Percentiles rank a stretch among this genome's conserved stretches.
Conservation (phyloP, 92 coral and sea anemone genomes). For the Porites cylindrica region DNA sequence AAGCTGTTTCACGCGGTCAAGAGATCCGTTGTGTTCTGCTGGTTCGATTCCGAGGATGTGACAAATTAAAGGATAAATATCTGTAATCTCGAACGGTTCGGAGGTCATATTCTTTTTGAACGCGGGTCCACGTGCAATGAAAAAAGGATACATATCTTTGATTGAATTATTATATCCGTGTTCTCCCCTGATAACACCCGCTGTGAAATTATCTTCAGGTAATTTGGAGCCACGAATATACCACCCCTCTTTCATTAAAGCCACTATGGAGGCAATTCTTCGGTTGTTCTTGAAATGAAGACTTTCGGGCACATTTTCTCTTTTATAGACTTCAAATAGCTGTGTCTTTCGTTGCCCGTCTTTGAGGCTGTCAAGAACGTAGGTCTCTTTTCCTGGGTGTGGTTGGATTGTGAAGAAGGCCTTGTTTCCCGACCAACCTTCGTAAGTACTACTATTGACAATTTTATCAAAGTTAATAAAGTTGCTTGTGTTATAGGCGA, state of each 20-base stretch:
- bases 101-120: conserved; percentile 78
- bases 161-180: conserved; percentile 71
- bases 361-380: conserved; percentile 60
- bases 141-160: conserved; percentile 88
- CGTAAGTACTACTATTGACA: conserved; percentile 58
- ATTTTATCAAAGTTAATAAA: conserved; percentile 70
- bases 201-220: conserved; percentile 17
- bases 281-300: conserved; percentile 73
- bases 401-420: conserved; percentile 68
- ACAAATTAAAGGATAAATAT: conserved; percentile 89
- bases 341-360: conserved; percentile 45
- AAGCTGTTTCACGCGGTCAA: conserved; percentile 52
- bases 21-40: conserved; percentile 91
- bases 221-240: conserved; percentile 49
- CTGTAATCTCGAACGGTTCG: conserved; percentile 72
- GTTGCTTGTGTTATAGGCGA: conserved; percentile 58
- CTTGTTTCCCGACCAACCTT: conserved; percentile 16
- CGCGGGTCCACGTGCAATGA: conserved; percentile 91
- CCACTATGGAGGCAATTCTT: conserved; percentile 73
- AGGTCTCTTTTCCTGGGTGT: conserved; percentile 18
- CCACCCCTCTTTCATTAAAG: conserved; percentile 78
- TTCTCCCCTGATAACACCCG: conserved; percentile 40
- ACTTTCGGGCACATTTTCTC: conserved; percentile 75
- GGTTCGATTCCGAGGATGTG: conserved; percentile 75
- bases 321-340: conserved; percentile 72